Percentiles rank a stretch among this genome's conserved stretches.
phyloP scores from a whole-genome alignment of 2,888 invertebrate genomes.

The Theodoxus fluviatilis region DNA sequence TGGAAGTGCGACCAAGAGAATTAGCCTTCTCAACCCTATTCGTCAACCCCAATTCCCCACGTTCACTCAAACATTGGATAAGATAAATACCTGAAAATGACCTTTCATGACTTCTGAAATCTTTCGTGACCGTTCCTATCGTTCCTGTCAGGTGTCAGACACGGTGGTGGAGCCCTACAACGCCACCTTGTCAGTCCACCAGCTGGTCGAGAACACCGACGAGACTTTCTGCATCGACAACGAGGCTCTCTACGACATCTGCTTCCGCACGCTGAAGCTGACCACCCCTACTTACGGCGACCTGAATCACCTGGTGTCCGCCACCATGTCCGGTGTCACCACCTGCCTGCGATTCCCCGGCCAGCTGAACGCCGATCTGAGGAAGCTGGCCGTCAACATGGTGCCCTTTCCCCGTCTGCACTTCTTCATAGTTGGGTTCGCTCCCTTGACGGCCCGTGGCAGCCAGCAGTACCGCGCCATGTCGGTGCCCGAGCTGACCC shows the following conservation, averaged over 20 bases:
- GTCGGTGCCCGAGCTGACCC: slow-evolving; percentile 61
- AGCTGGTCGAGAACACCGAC: slow-evolving; percentile 23
- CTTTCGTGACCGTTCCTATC: too few species aligned
- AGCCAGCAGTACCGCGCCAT: slow-evolving; percentile 63
- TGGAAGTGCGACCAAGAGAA: too few species aligned
- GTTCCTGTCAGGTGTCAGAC: slow-evolving; percentile 64
- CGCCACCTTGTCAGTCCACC: slow-evolving; percentile 16
- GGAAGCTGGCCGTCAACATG: slow-evolving; percentile 31
- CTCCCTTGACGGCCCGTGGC: slow-evolving; percentile 62
- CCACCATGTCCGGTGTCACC: slow-evolving; percentile 24
- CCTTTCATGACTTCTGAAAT: too few species aligned
- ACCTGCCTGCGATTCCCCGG: slow-evolving; percentile 26
- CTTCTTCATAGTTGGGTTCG: too few species aligned
- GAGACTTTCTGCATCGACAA: slow-evolving; percentile 23
- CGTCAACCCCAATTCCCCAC: too few species aligned
- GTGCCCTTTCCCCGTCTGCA: too few species aligned
- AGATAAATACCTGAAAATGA: too few species aligned
- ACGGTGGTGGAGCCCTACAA: slow-evolving; percentile 23
- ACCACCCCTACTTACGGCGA: slow-evolving; percentile 21
- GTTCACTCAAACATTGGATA: too few species aligned
- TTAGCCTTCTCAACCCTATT: too few species aligned
- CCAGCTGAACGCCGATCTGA: too few species aligned
- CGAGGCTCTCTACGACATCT: slow-evolving; percentile 25
- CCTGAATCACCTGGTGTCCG: slow-evolving; percentile 22
- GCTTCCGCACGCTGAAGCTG: slow-evolving; percentile 23